Conservation (phyloP, 2,797 vertebrate genomes). For the Loris lydekkerianus region DNA sequence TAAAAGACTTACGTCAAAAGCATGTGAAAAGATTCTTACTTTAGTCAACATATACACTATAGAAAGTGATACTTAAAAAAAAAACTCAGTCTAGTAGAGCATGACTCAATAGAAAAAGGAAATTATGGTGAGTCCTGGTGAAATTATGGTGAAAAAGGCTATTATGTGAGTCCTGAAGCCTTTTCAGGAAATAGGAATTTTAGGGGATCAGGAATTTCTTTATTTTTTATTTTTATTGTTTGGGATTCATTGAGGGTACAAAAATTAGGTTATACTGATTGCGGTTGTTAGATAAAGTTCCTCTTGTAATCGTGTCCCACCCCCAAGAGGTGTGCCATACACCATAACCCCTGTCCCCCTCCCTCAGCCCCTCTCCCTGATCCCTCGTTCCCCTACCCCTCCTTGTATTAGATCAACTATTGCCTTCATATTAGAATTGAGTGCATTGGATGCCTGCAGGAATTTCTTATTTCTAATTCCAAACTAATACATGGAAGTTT, state of each 20-base stretch:
- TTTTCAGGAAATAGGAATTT: neutral
- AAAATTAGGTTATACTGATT: no score
- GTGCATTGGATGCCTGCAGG: neutral
- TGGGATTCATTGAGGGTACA: neutral
- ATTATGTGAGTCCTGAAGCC: neutral
- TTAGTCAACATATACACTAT: neutral
- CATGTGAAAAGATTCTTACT: neutral
- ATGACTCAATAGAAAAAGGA: conserved; percentile 19
- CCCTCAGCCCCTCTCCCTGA: no score
- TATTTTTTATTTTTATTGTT: conserved; percentile 37
- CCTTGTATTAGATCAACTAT: no score
- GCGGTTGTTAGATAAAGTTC: no score
- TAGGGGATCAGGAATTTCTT: neutral
- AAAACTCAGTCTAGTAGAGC: neutral
- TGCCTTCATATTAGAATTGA: no score
- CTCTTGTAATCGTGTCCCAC: no score
- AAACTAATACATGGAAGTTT: conserved; percentile 16
- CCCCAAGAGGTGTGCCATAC: no score
- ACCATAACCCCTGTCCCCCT: no score
- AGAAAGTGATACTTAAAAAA: neutral
- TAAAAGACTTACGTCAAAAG: conserved; percentile 40
- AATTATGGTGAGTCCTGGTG: neutral
- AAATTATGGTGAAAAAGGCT: neutral
- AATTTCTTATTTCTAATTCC: conserved; percentile 20
- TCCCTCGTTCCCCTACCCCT: no score